A percentile compares a stretch with the other conserved stretches of the same genome.
Evolutionary conservation across 53 echinoderm and acorn worm species (phyloP).

Genomic region (Hippasteria phrygiana): DNA sequence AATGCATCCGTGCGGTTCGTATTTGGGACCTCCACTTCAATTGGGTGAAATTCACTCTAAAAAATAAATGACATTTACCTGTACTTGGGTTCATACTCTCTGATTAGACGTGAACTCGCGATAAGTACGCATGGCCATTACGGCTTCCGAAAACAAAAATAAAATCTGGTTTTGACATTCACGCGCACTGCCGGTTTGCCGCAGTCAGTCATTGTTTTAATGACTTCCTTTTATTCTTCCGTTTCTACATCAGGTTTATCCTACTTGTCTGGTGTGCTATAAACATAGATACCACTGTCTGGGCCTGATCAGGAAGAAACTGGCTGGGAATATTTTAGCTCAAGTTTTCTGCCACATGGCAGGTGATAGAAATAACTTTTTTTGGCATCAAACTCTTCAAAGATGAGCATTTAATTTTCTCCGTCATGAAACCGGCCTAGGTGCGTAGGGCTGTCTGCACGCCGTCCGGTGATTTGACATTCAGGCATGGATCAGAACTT

Average conservation of each 20-base stretch:
- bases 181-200: neutral
- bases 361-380: constrained; percentile 5
- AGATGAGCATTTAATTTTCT: neutral
- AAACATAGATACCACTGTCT: constrained; percentile 23
- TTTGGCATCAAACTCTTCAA: neutral
- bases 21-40: no score
- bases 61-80: neutral
- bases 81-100: no score
- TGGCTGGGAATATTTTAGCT: constrained; percentile 27
- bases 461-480: neutral
- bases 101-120: neutral
- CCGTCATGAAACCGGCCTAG: neutral
- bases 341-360: constrained; percentile 31
- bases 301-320: constrained; percentile 6
- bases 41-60: no score
- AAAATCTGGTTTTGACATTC: neutral
- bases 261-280: neutral
- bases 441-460: neutral
- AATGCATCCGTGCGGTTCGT: no score
- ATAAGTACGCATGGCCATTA: neutral
- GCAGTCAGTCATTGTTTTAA: neutral
- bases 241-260: neutral
- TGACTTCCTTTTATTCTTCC: constrained; percentile 35
- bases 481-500: neutral
- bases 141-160: neutral